Conservation (phyloP, 2,888 invertebrate species). For the Tenthredo mesomela region DNA sequence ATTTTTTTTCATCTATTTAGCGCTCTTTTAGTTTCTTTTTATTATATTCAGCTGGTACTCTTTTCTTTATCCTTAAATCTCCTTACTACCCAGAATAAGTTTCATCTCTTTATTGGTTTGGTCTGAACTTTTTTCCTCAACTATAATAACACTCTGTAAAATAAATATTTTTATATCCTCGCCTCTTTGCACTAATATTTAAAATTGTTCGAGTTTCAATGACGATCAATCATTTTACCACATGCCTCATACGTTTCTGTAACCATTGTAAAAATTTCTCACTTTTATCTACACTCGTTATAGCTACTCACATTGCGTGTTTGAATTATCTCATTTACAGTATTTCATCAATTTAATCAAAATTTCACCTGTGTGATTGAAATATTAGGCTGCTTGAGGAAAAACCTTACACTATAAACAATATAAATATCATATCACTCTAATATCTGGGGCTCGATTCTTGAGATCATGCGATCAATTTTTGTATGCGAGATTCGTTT, state of each 20-base stretch:
- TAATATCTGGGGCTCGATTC: too few relatives aligned
- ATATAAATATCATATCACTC: neutral
- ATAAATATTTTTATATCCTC: neutral
- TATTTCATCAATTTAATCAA: neutral
- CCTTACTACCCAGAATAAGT: neutral
- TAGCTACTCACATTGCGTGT: conserved; percentile 12
- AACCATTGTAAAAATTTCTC: neutral
- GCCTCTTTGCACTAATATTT: neutral
- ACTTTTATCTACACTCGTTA: neutral
- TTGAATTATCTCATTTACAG: neutral
- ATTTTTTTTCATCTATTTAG: conserved; percentile 9
- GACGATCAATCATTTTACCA: neutral
- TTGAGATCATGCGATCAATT: too few relatives aligned
- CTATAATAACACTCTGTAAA: conserved; percentile 12
- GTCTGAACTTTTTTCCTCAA: neutral
- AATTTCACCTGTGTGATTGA: conserved; percentile 2
- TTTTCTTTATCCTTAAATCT: neutral
- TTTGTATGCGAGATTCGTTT: too few relatives aligned
- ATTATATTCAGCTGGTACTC: conserved; percentile 11
- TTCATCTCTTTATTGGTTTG: conserved; percentile 14
- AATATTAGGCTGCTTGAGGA: neutral
- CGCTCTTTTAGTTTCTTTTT: neutral
- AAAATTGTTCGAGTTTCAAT: conserved; percentile 9
- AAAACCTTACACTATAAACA: neutral
- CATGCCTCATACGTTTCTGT: neutral